These are phyloP conservation scores for Drosophila nebulosa DNA, from an alignment of 1,140 invertebrate genomes.

Conservation along the genomic window DNA sequence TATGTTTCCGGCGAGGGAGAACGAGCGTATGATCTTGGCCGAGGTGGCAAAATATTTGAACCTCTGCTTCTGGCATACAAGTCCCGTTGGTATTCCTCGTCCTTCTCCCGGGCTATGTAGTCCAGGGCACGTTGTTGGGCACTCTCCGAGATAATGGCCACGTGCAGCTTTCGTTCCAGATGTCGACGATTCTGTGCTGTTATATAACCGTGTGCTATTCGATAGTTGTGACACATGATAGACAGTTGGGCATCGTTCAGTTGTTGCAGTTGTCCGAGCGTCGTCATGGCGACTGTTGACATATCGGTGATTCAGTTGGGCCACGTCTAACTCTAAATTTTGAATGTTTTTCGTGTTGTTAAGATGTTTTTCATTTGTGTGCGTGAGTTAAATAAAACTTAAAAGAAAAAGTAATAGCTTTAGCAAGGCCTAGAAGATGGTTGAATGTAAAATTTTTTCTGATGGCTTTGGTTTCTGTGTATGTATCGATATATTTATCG, in stretches of 20 bases:
- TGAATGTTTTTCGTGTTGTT: not conserved
- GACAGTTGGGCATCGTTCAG: constrained; percentile 26
- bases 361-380: not conserved
- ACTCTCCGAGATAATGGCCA: constrained; percentile 44
- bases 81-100: not conserved
- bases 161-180: constrained; percentile 36
- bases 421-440: not conserved
- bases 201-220: constrained; percentile 2
- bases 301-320: not conserved
- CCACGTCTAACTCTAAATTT: not conserved
- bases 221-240: constrained; percentile 28
- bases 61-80: not conserved
- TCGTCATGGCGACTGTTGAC: not conserved
- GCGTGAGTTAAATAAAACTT: too few relatives aligned
- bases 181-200: constrained; percentile 5
- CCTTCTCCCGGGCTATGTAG: constrained; percentile 8
- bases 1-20: not conserved
- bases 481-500: too few relatives aligned
- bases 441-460: too few relatives aligned
- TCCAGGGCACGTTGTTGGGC: constrained; percentile 28
- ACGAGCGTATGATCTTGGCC: not conserved
- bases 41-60: not conserved
- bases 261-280: constrained; percentile 11
- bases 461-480: too few relatives aligned
- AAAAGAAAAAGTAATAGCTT: not conserved